Percentiles rank a stretch among this genome's conserved stretches.
phyloP scores from a whole-genome alignment of 2,888 invertebrate species.

The Isotomurus palustris region DNA sequence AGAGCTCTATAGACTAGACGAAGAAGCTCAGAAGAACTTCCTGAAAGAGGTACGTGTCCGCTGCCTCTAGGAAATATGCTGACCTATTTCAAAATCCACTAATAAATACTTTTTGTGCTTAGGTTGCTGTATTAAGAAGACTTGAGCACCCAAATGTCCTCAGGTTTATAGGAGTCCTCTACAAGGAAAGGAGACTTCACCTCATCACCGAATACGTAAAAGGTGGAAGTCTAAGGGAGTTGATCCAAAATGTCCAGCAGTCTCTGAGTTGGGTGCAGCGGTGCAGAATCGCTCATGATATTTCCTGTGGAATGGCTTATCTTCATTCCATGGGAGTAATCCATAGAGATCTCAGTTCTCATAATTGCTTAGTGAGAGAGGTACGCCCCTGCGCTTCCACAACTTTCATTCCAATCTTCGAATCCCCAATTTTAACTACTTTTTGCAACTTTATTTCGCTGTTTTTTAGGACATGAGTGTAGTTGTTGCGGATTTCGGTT shows the following conservation, averaged over 20 bases:
- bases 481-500: conserved; percentile 92
- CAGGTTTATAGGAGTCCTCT: conserved; percentile 85
- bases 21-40: conserved; percentile 89
- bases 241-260: conserved; percentile 69
- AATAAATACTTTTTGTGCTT: conserved; percentile 26
- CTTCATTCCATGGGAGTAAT: conserved; percentile 91
- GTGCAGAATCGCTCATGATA: conserved; percentile 82
- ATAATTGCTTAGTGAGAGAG: conserved; percentile 87
- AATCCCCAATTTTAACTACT: background rate
- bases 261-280: conserved; percentile 74
- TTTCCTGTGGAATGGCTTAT: conserved; percentile 89
- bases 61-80: background rate
- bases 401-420: background rate
- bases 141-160: conserved; percentile 85
- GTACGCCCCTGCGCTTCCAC: conserved; percentile 50
- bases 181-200: conserved; percentile 85
- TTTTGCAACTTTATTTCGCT: background rate
- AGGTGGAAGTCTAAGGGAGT: conserved; percentile 81
- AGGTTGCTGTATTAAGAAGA: conserved; percentile 86
- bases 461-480: conserved; percentile 70
- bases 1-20: conserved; percentile 86
- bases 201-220: conserved; percentile 89
- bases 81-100: background rate
- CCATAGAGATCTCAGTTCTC: conserved; percentile 90
- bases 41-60: conserved; percentile 70